Evolutionary conservation across 2,113 vertebrate genomes (phyloP).

Genomic region (Calyptommatus sinebrachiatus): DNA sequence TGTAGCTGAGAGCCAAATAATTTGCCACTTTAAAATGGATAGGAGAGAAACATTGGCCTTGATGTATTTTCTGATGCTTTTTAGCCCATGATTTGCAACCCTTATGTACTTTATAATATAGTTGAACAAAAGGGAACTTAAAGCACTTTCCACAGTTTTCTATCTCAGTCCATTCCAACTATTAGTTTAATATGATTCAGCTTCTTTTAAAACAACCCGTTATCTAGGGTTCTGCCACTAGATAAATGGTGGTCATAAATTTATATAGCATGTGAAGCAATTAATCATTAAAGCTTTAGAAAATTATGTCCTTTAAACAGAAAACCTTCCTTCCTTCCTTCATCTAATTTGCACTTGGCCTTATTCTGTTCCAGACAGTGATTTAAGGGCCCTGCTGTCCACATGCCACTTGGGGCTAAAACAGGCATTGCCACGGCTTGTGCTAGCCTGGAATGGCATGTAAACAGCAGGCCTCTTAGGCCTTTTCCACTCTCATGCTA

Average conservation of each 20-base stretch:
- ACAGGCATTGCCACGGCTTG: too few relatives aligned
- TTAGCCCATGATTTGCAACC: conserved; percentile 35
- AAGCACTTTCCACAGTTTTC: conserved; percentile 25
- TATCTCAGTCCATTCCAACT: conserved; percentile 22
- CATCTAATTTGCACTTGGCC: neutral
- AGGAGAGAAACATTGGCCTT: conserved; percentile 8
- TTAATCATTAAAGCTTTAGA: conserved; percentile 36
- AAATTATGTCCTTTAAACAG: conserved; percentile 12
- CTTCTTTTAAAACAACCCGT: conserved; percentile 28
- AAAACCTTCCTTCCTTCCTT: conserved; percentile 8
- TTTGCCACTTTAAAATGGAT: conserved; percentile 24
- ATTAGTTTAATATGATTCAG: conserved; percentile 23
- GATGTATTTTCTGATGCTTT: conserved; percentile 40
- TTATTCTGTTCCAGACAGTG: too few relatives aligned
- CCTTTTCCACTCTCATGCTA: too few relatives aligned
- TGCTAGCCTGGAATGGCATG: too few relatives aligned
- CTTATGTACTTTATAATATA: conserved; percentile 31
- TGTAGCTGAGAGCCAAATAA: conserved; percentile 20
- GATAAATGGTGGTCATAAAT: conserved; percentile 31
- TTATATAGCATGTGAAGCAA: conserved; percentile 14
- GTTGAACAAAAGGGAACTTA: conserved; percentile 20
- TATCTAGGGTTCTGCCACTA: conserved; percentile 39
- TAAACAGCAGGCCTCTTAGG: too few relatives aligned
- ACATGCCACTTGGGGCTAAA: too few relatives aligned
- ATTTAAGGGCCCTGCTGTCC: too few relatives aligned